Evolutionary conservation across 2,113 vertebrate genomes (phyloP).

Genomic region (Dunckerocampus dactyliophorus): DNA sequence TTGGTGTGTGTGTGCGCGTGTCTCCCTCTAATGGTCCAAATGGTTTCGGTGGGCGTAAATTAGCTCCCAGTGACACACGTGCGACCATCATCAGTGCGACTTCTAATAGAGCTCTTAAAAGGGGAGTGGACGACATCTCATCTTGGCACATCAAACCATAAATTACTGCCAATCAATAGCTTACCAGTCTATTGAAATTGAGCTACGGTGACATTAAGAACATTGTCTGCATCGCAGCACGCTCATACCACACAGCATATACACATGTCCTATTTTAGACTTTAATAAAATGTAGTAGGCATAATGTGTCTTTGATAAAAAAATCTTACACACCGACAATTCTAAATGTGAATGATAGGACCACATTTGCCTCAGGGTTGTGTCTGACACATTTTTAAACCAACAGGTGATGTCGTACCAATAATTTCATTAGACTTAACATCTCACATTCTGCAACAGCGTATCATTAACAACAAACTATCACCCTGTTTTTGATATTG

Average conservation of each 20-base stretch:
- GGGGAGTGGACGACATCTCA: slow-evolving; percentile 71
- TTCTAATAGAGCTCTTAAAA: slow-evolving; percentile 75
- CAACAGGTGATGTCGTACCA: too few relatives aligned
- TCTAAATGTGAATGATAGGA: too few relatives aligned
- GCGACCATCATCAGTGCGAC: slow-evolving; percentile 57
- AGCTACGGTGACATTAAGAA: slow-evolving; percentile 69
- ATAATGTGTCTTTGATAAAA: too few relatives aligned
- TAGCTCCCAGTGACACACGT: slow-evolving; percentile 62
- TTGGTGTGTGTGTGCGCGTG: slow-evolving; percentile 36
- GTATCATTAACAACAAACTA: too few relatives aligned
- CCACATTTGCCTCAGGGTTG: too few relatives aligned
- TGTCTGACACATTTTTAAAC: too few relatives aligned
- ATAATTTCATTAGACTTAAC: too few relatives aligned
- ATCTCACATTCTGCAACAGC: too few relatives aligned
- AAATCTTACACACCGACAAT: too few relatives aligned
- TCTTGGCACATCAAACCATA: slow-evolving; percentile 70
- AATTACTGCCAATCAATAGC: slow-evolving; percentile 76
- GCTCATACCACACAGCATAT: slow-evolving; percentile 4
- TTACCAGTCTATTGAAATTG: slow-evolving; percentile 76
- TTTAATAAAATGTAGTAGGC: too few relatives aligned
- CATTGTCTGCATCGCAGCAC: slow-evolving; percentile 21
- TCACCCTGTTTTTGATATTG: too few relatives aligned
- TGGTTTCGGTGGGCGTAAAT: slow-evolving; percentile 69
- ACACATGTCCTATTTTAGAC: not conserved
- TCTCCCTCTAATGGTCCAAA: slow-evolving; percentile 70